Evolutionary conservation across 2,888 invertebrate genomes (phyloP).

Genomic region (Phalera bucephala): DNA sequence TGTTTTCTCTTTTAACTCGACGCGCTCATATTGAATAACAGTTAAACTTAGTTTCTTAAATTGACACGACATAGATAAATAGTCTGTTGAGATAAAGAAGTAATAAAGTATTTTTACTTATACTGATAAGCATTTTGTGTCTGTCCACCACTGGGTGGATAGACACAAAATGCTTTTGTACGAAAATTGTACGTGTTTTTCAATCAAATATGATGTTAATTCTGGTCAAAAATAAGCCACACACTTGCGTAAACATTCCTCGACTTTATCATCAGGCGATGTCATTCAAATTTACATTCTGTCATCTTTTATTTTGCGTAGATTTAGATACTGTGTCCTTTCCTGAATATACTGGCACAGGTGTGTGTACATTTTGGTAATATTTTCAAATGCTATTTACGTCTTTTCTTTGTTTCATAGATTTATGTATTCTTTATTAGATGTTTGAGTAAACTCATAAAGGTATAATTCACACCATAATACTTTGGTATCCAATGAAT

Average conservation of each 20-base stretch:
- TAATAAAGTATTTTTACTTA: too few relatives aligned
- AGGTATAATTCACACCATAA: too few relatives aligned
- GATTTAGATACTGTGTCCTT: constrained; percentile 15
- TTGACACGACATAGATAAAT: constrained; percentile 1
- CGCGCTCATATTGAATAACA: constrained; percentile 42
- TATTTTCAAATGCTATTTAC: too few relatives aligned
- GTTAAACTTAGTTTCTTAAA: constrained; percentile 11
- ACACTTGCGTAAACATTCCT: constrained; percentile 26
- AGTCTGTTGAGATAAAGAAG: too few relatives aligned
- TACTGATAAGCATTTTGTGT: background rate
- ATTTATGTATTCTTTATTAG: too few relatives aligned
- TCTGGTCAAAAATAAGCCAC: constrained; percentile 6
- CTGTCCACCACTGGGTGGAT: too few relatives aligned
- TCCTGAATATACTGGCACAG: background rate
- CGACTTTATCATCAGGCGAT: constrained; percentile 20
- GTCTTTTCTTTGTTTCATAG: too few relatives aligned
- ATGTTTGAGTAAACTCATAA: too few relatives aligned
- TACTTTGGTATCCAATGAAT: background rate
- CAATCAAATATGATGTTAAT: constrained; percentile 5
- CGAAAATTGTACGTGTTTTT: background rate
- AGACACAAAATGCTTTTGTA: too few relatives aligned
- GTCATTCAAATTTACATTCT: constrained; percentile 33
- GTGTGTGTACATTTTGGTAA: too few relatives aligned
- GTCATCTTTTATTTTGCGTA: constrained; percentile 10
- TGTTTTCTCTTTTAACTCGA: constrained; percentile 63